phyloP scores from a whole-genome alignment of 2,888 invertebrate genomes.

The Drosophila birchii region DNA sequence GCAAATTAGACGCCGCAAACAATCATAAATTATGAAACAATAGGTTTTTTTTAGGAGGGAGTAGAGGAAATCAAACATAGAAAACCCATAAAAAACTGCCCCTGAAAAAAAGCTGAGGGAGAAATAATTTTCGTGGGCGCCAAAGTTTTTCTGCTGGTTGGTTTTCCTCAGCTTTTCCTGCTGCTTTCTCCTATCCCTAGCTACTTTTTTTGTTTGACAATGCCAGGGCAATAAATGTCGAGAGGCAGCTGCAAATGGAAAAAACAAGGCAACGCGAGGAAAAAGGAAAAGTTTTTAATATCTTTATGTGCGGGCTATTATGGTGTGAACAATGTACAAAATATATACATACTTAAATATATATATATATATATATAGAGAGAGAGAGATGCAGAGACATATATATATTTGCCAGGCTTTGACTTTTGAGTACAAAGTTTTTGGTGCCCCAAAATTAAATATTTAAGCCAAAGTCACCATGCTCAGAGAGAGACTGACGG shows the following conservation, averaged over 20 bases:
- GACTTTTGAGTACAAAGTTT: slow-evolving; percentile 65
- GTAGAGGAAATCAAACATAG: slow-evolving; percentile 49
- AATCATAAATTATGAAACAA: slow-evolving; percentile 60
- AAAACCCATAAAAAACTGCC: slow-evolving; percentile 67
- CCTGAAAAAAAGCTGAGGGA: slow-evolving; percentile 56
- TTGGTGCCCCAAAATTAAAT: slow-evolving; percentile 63
- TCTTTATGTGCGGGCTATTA: slow-evolving; percentile 69
- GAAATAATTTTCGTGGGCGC: slow-evolving; percentile 24
- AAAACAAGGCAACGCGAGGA: slow-evolving; percentile 31
- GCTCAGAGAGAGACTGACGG: background rate
- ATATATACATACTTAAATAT: slow-evolving; percentile 17
- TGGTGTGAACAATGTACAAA: slow-evolving; percentile 28
- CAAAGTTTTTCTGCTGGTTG: slow-evolving; percentile 56
- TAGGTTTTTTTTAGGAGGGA: background rate
- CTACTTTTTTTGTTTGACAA: slow-evolving; percentile 57
- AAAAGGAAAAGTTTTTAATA: slow-evolving; percentile 71
- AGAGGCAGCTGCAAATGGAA: slow-evolving; percentile 71
- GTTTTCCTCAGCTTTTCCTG: slow-evolving; percentile 21
- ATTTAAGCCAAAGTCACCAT: slow-evolving; percentile 59
- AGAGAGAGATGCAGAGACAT: background rate
- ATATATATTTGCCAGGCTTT: slow-evolving; percentile 43
- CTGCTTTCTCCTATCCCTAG: slow-evolving; percentile 15
- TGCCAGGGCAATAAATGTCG: slow-evolving; percentile 71
- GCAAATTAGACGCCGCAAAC: slow-evolving; percentile 40
- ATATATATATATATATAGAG: slow-evolving; percentile 4